These are phyloP conservation scores for Rhynchophorus ferrugineus DNA, from an alignment of 1,140 invertebrate species.

Conservation along the genomic window DNA sequence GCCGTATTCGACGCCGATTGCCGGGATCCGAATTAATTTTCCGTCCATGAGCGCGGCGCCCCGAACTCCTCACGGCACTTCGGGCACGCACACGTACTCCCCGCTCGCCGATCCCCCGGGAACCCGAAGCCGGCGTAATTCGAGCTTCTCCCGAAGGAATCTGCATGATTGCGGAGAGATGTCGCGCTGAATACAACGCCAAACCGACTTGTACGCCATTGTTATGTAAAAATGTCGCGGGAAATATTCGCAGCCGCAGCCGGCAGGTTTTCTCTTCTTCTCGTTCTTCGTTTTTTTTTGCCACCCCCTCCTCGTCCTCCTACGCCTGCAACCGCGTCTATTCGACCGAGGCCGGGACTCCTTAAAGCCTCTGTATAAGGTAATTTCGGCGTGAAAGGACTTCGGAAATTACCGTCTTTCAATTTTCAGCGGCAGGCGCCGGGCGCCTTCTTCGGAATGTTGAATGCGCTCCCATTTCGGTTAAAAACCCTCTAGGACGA, in stretches of 20 bases:
- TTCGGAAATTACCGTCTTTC: slow-evolving; percentile 18
- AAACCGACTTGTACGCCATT: slow-evolving; percentile 31
- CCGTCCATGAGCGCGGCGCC: slow-evolving; percentile 22
- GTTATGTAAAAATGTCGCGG: slow-evolving; percentile 31
- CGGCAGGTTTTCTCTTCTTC: too few species aligned
- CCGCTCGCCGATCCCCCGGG: slow-evolving; percentile 27
- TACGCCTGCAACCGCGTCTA: too few species aligned
- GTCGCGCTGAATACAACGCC: slow-evolving; percentile 33
- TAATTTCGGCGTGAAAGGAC: slow-evolving; percentile 21
- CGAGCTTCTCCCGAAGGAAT: slow-evolving; percentile 30
- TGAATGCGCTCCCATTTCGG: background rate
- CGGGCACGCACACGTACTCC: slow-evolving; percentile 21
- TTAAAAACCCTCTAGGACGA: background rate
- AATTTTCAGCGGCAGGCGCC: too few species aligned
- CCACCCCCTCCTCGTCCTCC: too few species aligned
- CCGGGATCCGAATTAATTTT: slow-evolving; percentile 2
- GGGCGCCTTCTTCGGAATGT: slow-evolving; percentile 9
- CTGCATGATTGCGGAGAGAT: slow-evolving; percentile 37
- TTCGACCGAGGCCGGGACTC: too few species aligned
- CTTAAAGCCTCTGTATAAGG: slow-evolving; percentile 22
- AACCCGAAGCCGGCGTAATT: slow-evolving; percentile 34
- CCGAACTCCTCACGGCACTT: slow-evolving; percentile 31
- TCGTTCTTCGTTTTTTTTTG: too few species aligned
- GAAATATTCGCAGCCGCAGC: too few species aligned
- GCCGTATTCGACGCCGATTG: too few species aligned